A percentile compares a stretch with the other conserved stretches of the same genome.
These are phyloP conservation scores for Epinotia bilunana DNA, from an alignment of 2,888 invertebrate genomes.

Conservation along the genomic window DNA sequence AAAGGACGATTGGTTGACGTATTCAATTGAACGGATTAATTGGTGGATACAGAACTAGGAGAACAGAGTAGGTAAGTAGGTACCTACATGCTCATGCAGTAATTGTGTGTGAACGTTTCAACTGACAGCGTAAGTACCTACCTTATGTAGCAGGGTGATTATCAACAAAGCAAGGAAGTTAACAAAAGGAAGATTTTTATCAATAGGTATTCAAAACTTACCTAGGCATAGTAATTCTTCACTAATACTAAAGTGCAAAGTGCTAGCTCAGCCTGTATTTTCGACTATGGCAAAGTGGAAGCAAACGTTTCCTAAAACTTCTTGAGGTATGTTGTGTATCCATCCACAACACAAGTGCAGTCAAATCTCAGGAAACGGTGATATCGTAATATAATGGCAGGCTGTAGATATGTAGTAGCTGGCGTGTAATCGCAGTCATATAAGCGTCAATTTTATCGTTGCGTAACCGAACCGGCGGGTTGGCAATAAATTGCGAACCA, in stretches of 20 bases:
- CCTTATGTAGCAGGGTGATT: background rate
- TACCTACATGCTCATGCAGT: background rate
- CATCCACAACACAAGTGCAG: conserved; percentile 61
- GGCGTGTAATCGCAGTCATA: conserved; percentile 54
- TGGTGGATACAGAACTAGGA: conserved; percentile 58
- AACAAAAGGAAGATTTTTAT: background rate
- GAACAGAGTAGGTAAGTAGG: conserved; percentile 2
- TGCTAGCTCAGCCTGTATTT: background rate
- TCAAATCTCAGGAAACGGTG: conserved; percentile 61
- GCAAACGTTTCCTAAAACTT: conserved; percentile 23
- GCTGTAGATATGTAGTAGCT: conserved; percentile 48
- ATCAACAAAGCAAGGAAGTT: background rate
- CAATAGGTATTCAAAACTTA: background rate
- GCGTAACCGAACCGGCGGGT: conserved; percentile 64
- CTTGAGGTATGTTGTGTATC: background rate
- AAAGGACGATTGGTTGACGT: conserved; percentile 45
- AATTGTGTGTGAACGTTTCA: conserved; percentile 4
- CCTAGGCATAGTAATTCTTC: too few species aligned
- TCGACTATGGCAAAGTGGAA: background rate
- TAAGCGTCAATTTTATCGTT: conserved; percentile 74
- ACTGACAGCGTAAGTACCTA: background rate
- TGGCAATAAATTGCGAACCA: conserved; percentile 73
- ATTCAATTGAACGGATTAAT: conserved; percentile 78
- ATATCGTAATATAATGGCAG: conserved; percentile 46
- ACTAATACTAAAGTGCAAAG: background rate